Conservation (phyloP, 2,888 invertebrate genomes). For the Anagyrus pseudococci region DNA sequence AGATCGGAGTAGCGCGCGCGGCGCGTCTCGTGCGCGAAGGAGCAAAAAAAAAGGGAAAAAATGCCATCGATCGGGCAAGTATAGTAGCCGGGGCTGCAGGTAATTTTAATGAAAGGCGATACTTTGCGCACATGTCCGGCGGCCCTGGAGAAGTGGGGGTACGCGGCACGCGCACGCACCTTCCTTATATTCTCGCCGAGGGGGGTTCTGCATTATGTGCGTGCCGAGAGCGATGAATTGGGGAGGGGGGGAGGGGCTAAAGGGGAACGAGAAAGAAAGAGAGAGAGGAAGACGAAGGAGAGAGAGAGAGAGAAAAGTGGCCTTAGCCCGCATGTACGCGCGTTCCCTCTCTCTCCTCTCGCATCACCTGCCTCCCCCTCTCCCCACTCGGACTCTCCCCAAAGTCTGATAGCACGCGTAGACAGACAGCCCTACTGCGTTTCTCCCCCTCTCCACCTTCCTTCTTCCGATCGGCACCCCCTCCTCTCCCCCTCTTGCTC, state of each 20-base stretch:
- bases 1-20: not conserved
- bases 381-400: too few species aligned
- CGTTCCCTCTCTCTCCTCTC: too few species aligned
- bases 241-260: slow-evolving; percentile 6
- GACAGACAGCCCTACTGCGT: not conserved
- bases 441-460: slow-evolving; percentile 16
- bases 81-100: slow-evolving; percentile 19
- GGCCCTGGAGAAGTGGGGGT: too few species aligned
- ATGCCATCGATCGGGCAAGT: slow-evolving; percentile 25
- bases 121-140: slow-evolving; percentile 46
- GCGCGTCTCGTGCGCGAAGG: too few species aligned
- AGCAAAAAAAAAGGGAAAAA: slow-evolving; percentile 8
- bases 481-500: slow-evolving; percentile 37
- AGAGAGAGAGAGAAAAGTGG: slow-evolving; percentile 28
- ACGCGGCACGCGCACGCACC: slow-evolving; percentile 37
- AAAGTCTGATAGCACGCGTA: slow-evolving; percentile 7
- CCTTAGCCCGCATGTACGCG: too few species aligned
- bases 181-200: too few species aligned
- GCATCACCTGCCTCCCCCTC: slow-evolving; percentile 50
- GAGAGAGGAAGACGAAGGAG: slow-evolving; percentile 15
- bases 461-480: slow-evolving; percentile 36
- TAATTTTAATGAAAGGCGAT: slow-evolving; percentile 54
- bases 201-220: too few species aligned
- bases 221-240: too few species aligned
- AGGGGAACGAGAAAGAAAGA: slow-evolving; percentile 8